Evolutionary conservation across 2,113 vertebrate genomes (phyloP).

Genomic region (Corapipo altera): DNA sequence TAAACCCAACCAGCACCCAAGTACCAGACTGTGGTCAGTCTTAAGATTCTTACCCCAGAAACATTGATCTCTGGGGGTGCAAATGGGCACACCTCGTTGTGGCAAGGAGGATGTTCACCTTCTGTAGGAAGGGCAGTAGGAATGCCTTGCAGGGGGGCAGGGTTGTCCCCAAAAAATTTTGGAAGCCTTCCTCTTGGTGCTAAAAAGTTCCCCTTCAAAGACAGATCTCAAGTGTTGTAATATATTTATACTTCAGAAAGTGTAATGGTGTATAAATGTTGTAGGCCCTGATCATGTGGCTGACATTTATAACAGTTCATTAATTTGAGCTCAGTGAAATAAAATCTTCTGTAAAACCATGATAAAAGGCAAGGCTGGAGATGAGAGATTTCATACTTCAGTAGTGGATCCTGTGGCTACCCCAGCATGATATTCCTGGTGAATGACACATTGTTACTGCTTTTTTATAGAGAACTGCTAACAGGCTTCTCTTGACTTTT

Average conservation of each 20-base stretch:
- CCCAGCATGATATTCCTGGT: not conserved
- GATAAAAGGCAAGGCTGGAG: not conserved
- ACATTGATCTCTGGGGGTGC: too few relatives aligned
- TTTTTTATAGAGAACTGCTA: not conserved
- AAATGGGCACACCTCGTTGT: fast-evolving
- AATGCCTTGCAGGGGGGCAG: not conserved
- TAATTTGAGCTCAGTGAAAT: not conserved
- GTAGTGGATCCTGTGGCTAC: not conserved
- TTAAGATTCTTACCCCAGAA: not conserved
- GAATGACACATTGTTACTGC: not conserved
- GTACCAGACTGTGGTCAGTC: not conserved
- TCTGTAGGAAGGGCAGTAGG: not conserved
- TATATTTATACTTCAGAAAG: not conserved
- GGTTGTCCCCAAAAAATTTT: not conserved
- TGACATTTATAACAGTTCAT: not conserved
- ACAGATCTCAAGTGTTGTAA: not conserved
- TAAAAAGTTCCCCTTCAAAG: not conserved
- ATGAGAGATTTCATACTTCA: not conserved
- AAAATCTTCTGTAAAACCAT: not conserved
- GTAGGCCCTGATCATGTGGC: not conserved
- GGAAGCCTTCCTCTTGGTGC: not conserved
- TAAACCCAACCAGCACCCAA: not conserved
- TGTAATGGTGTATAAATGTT: not conserved
- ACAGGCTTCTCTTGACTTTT: not conserved
- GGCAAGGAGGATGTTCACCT: not conserved